phyloP scores from a whole-genome alignment of 2,888 invertebrate genomes.

The Lepidochrysops patricia region DNA sequence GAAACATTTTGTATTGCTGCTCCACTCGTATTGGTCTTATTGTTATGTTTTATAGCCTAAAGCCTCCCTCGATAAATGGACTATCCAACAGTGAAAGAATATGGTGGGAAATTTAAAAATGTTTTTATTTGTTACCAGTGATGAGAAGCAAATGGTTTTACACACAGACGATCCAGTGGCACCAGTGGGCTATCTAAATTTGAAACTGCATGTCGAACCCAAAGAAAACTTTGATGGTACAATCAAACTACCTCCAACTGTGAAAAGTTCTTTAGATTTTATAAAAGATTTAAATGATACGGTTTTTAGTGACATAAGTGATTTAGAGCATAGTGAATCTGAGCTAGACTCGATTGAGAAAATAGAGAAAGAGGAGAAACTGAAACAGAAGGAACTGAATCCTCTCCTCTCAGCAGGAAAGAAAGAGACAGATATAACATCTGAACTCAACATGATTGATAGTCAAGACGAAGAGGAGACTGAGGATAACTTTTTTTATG shows the following conservation, averaged over 20 bases:
- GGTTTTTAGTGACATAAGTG: conserved; percentile 78
- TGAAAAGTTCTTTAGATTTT: conserved; percentile 76
- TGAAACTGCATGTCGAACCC: conserved; percentile 86
- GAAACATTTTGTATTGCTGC: no score
- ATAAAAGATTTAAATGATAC: conserved; percentile 77
- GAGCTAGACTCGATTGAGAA: conserved; percentile 76
- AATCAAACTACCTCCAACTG: conserved; percentile 52
- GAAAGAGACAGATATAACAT: conserved; percentile 31
- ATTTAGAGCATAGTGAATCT: conserved; percentile 77
- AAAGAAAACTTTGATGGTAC: conserved; percentile 68
- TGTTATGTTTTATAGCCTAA: no score
- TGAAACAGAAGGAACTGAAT: conserved; percentile 57
- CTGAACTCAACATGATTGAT: conserved; percentile 37
- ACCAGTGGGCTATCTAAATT: conserved; percentile 94
- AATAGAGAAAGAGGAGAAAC: conserved; percentile 61
- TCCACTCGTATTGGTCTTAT: no score
- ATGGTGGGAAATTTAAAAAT: neutral
- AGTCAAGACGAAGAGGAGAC: conserved; percentile 46
- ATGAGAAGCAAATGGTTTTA: conserved; percentile 88
- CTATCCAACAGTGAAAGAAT: no score
- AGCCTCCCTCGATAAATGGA: no score
- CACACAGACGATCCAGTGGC: conserved; percentile 95
- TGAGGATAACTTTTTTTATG: conserved; percentile 55
- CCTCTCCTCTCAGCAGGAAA: conserved; percentile 55
- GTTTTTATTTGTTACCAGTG: conserved; percentile 69